These are phyloP conservation scores for Erebia aethiops DNA, from an alignment of 2,888 invertebrate species.

Conservation along the genomic window DNA sequence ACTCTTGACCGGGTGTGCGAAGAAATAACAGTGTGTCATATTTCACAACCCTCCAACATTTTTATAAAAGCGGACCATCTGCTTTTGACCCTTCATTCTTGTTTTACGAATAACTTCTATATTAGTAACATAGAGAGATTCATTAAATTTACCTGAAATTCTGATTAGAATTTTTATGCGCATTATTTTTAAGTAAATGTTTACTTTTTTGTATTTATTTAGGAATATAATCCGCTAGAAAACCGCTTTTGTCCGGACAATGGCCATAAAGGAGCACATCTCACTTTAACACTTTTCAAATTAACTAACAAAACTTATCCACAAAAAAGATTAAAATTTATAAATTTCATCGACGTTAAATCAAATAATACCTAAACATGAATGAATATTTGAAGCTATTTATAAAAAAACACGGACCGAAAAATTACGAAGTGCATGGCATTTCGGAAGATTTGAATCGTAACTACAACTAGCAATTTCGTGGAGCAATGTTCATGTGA, in stretches of 20 bases:
- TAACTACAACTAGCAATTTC: conserved; percentile 28
- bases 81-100: conserved; percentile 83
- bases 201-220: too few species aligned
- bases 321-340: too few species aligned
- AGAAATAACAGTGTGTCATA: conserved; percentile 83
- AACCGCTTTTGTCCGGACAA: neutral
- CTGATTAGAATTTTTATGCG: neutral
- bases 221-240: neutral
- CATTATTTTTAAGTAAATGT: neutral
- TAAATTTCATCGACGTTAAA: neutral
- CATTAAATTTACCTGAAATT: neutral
- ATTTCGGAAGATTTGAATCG: conserved; percentile 18
- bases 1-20: conserved; percentile 84
- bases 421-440: conserved; percentile 23
- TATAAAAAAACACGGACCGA: neutral
- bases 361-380: neutral
- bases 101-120: conserved; percentile 79
- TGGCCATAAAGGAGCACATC: neutral
- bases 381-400: neutral
- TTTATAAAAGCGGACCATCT: conserved; percentile 83
- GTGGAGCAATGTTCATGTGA: conserved; percentile 16
- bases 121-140: conserved; percentile 59
- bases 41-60: conserved; percentile 83
- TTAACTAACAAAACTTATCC: too few species aligned
- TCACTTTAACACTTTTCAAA: neutral